phyloP scores from a whole-genome alignment of 1,140 invertebrate genomes.

The Melanaphis sacchari region DNA sequence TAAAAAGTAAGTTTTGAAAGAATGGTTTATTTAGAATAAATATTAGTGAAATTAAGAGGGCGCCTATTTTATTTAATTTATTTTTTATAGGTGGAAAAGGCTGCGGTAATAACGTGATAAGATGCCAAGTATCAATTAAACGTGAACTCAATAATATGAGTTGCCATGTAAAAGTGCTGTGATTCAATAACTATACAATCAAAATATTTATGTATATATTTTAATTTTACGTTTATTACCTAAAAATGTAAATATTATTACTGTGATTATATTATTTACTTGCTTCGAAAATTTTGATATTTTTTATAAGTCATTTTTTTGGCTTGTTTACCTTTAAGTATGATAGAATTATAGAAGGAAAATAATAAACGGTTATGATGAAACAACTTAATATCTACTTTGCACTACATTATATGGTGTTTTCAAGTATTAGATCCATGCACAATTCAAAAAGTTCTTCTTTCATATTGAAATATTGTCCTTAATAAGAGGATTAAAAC shows the following conservation, averaged over 20 bases:
- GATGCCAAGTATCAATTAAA: neutral
- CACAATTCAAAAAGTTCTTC: neutral
- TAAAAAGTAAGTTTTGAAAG: conserved; percentile 66
- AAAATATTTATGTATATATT: conserved; percentile 48
- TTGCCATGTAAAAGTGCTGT: conserved; percentile 54
- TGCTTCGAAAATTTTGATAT: neutral
- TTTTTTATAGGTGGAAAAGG: conserved; percentile 39
- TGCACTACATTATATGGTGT: neutral
- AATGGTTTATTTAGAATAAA: too few species aligned
- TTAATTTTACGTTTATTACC: neutral
- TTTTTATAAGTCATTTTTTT: neutral
- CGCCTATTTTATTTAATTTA: neutral
- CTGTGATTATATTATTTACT: conserved; percentile 16
- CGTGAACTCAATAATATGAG: conserved; percentile 42
- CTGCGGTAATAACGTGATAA: neutral
- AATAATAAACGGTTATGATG: neutral
- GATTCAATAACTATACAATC: conserved; percentile 47
- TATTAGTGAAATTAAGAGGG: neutral
- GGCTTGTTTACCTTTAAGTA: neutral
- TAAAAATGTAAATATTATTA: conserved; percentile 35
- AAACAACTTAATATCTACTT: neutral
- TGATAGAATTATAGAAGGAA: neutral
- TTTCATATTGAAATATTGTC: neutral
- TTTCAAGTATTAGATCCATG: neutral
- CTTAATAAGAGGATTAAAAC: neutral